These are phyloP conservation scores for Crematogaster levior DNA, from an alignment of 2,888 invertebrate species.

Conservation along the genomic window DNA sequence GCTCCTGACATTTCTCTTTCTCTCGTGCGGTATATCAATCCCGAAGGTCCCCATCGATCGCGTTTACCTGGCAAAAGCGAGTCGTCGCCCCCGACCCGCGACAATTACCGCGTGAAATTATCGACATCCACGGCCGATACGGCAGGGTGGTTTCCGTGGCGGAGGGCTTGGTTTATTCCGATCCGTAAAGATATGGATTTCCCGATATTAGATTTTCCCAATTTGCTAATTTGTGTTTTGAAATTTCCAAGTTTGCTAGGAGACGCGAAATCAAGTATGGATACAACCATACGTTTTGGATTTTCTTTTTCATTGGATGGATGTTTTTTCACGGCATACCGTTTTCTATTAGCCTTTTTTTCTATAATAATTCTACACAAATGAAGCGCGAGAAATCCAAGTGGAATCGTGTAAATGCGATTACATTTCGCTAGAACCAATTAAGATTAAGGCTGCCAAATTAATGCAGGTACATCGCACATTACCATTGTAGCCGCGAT, in stretches of 20 bases:
- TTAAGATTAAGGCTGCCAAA: not conserved
- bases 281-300: not conserved
- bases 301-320: not conserved
- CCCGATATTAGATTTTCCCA: not conserved
- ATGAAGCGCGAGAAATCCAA: not conserved
- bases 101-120: constrained; percentile 33
- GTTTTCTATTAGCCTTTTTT: too few relatives aligned
- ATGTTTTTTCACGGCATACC: not conserved
- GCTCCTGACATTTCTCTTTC: constrained; percentile 15
- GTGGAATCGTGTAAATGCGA: not conserved
- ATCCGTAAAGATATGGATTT: not conserved
- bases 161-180: not conserved
- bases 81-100: constrained; percentile 29
- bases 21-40: constrained; percentile 26
- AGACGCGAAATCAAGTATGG: not conserved
- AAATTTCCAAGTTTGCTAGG: not conserved
- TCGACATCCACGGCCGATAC: constrained; percentile 21
- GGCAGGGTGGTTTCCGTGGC: not conserved
- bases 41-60: constrained; percentile 53
- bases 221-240: not conserved
- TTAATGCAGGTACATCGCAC: not conserved
- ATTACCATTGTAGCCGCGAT: not conserved
- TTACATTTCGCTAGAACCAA: not conserved
- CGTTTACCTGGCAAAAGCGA: constrained; percentile 3
- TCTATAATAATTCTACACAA: constrained; percentile 15